phyloP scores from a whole-genome alignment of 2,113 vertebrate species.

The Papio anubis region DNA sequence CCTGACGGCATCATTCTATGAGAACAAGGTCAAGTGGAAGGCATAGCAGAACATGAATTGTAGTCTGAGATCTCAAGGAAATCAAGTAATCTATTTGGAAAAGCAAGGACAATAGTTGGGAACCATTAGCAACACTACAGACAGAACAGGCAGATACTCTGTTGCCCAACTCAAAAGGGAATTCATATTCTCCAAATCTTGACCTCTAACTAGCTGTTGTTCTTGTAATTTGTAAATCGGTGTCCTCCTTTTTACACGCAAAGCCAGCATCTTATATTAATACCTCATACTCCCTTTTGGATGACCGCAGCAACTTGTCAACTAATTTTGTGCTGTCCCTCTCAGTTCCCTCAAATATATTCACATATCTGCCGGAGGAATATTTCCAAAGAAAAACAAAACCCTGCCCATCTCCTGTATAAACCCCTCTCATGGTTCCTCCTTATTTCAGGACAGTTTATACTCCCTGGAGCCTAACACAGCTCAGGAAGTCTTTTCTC shows the following conservation, averaged over 20 bases:
- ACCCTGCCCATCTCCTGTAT: neutral
- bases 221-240: neutral
- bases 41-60: neutral
- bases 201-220: neutral
- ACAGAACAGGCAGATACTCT: neutral
- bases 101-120: neutral
- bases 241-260: neutral
- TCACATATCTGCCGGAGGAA: accelerated
- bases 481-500: neutral
- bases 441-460: accelerated
- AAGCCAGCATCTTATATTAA: neutral
- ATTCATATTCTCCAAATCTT: neutral
- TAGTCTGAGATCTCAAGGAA: neutral
- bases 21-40: neutral
- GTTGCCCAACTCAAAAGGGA: neutral
- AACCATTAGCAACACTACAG: neutral
- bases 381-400: neutral
- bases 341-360: neutral
- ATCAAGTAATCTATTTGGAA: neutral
- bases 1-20: neutral
- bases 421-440: neutral
- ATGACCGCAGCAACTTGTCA: accelerated
- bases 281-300: accelerated
- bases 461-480: accelerated
- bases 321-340: accelerated